Percentiles rank a stretch among this genome's conserved stretches.
These are phyloP conservation scores for Amia ocellicauda DNA, from an alignment of 2,113 vertebrate genomes.

Conservation along the genomic window DNA sequence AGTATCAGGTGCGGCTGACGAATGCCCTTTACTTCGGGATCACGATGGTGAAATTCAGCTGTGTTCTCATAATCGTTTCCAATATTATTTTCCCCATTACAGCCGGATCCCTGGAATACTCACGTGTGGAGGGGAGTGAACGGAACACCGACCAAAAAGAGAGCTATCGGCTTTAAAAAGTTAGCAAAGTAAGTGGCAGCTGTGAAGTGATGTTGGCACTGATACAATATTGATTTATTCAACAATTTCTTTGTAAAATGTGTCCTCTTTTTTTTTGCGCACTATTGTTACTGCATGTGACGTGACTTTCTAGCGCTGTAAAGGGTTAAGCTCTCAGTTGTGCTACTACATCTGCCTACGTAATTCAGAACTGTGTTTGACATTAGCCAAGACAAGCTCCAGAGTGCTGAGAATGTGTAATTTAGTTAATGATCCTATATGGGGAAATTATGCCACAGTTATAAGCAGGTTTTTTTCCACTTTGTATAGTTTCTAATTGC, in stretches of 20 bases:
- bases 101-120: constrained; percentile 93
- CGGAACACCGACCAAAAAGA: constrained; percentile 93
- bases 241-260: no score
- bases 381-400: constrained; percentile 27
- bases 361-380: background rate
- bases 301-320: no score
- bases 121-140: constrained; percentile 93
- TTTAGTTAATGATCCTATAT: constrained; percentile 50
- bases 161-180: constrained; percentile 97
- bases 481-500: constrained; percentile 45
- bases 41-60: no score
- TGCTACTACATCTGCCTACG: background rate
- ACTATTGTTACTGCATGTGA: no score
- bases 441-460: constrained; percentile 51
- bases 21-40: no score
- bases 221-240: no score
- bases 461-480: background rate
- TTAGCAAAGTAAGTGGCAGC: constrained; percentile 84
- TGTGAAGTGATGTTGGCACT: no score
- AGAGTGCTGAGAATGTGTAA: constrained; percentile 41
- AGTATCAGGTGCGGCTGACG: constrained; percentile 85
- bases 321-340: no score
- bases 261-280: no score
- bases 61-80: no score
- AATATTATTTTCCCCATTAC: constrained; percentile 28